Conservation (phyloP, 2,113 vertebrate genomes). For the Zapornia atra region DNA sequence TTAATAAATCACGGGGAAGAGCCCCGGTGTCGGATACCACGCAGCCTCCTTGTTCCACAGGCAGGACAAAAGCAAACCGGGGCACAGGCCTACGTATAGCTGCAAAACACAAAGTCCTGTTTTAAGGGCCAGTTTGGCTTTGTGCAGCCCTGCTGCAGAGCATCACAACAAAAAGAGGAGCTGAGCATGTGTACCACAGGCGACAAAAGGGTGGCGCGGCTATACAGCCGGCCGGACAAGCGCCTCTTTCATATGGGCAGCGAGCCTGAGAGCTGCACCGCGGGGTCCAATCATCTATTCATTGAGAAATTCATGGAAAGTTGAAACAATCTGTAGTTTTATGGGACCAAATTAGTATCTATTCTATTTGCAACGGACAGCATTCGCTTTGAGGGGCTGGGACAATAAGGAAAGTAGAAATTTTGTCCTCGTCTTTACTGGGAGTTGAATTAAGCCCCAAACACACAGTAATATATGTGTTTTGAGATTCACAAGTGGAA, state of each 20-base stretch:
- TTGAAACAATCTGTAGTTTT: conserved; percentile 50
- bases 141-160: conserved; percentile 4
- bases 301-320: conserved; percentile 41
- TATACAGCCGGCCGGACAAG: conserved; percentile 7
- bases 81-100: neutral
- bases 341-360: conserved; percentile 55
- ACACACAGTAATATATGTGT: neutral
- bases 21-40: conserved; percentile 52
- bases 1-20: conserved; percentile 74
- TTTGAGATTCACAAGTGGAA: neutral
- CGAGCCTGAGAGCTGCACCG: neutral
- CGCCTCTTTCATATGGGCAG: conserved; percentile 20
- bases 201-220: conserved; percentile 4
- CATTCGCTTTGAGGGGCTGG: neutral
- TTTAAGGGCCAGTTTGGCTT: conserved; percentile 19
- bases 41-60: conserved; percentile 50
- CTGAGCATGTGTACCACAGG: neutral
- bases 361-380: conserved; percentile 16
- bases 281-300: neutral
- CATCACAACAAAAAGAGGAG: conserved; percentile 31
- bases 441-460: neutral
- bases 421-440: neutral
- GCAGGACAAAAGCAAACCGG: conserved; percentile 57
- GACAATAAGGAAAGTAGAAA: neutral
- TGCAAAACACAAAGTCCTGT: conserved; percentile 33